These are phyloP conservation scores for Sebastes hubbsi DNA, from an alignment of 2,797 vertebrate genomes.

Conservation along the genomic window DNA sequence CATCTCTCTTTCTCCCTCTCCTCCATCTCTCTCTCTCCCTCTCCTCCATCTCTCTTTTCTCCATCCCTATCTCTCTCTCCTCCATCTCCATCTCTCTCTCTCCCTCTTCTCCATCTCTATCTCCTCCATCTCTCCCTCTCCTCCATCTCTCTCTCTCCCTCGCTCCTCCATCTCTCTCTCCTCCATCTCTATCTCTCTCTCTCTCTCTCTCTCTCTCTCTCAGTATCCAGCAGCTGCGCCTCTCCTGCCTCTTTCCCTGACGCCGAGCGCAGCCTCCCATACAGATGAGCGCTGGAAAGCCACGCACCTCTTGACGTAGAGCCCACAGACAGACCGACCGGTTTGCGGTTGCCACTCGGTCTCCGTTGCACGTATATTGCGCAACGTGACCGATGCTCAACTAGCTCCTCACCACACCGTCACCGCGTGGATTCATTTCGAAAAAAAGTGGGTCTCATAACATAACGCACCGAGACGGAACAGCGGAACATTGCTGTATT, in stretches of 20 bases:
- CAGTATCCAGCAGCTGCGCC: slow-evolving; percentile 74
- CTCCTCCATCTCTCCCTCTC: too few species aligned
- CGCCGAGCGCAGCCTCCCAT: slow-evolving; percentile 79
- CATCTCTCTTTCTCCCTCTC: too few species aligned
- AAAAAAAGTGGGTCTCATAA: slow-evolving; percentile 12
- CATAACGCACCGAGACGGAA: not conserved
- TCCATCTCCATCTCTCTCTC: too few species aligned
- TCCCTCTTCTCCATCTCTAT: too few species aligned
- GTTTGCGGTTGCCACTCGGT: slow-evolving; percentile 83
- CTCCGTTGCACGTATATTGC: slow-evolving; percentile 87
- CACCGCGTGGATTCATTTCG: slow-evolving; percentile 15
- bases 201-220: slow-evolving; percentile 4
- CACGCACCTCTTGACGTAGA: slow-evolving; percentile 90
- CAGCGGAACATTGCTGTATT: slow-evolving; percentile 16
- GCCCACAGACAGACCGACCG: slow-evolving; percentile 66
- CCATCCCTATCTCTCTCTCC: too few species aligned
- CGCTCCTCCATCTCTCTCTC: too few species aligned
- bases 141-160: too few species aligned
- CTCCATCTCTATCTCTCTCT: too few species aligned
- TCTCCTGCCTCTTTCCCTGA: slow-evolving; percentile 73
- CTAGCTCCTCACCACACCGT: slow-evolving; percentile 31
- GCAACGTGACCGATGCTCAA: slow-evolving; percentile 86
- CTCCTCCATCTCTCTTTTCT: too few species aligned
- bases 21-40: too few species aligned
- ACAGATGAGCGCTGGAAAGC: slow-evolving; percentile 83